Evolutionary conservation across 2,113 vertebrate species (phyloP).

Genomic region (Ailuropoda melanoleuca): DNA sequence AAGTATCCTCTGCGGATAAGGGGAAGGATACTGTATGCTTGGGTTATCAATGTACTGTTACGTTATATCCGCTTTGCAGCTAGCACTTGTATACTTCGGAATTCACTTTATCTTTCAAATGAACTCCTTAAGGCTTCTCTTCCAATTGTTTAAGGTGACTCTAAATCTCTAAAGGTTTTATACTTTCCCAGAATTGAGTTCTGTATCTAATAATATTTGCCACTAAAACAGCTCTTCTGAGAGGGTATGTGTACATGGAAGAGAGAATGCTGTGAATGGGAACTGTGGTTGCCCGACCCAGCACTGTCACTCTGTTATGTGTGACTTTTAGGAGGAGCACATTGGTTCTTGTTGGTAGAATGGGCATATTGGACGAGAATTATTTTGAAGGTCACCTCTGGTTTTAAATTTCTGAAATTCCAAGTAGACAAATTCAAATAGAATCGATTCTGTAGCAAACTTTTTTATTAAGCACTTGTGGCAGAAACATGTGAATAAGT

Average conservation of each 20-base stretch:
- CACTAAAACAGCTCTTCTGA: background rate
- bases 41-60: background rate
- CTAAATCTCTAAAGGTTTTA: background rate
- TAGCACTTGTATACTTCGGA: background rate
- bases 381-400: background rate
- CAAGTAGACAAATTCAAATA: background rate
- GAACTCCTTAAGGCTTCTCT: background rate
- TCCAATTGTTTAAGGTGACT: background rate
- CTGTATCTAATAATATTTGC: background rate
- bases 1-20: background rate
- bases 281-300: background rate
- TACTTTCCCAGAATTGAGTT: background rate
- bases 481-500: background rate
- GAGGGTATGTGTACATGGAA: too few species aligned
- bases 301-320: background rate
- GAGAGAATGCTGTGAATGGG: background rate
- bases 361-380: background rate
- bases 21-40: background rate
- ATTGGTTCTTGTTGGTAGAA: background rate
- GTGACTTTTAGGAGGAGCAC: background rate
- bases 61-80: background rate
- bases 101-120: background rate
- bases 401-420: slow-evolving; percentile 35
- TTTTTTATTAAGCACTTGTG: background rate
- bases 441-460: background rate